Conservation (phyloP, 2,113 vertebrate species). For the Hyperopisus bebe region DNA sequence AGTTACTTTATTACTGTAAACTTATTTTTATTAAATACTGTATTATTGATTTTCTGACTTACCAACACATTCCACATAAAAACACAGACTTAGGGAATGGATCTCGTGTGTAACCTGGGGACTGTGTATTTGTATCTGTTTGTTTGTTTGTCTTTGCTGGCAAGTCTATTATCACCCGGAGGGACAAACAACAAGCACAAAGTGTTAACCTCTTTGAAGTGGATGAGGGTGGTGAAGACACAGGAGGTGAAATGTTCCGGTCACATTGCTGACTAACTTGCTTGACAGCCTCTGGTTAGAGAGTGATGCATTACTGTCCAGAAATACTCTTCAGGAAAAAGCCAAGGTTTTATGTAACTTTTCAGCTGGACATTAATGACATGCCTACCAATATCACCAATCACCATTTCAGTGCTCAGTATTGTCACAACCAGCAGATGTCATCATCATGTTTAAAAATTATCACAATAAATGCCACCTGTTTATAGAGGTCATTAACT, state of each 20-base stretch:
- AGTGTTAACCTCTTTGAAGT: not conserved
- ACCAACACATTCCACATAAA: not conserved
- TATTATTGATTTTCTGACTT: not conserved
- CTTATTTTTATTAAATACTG: not conserved
- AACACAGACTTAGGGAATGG: not conserved
- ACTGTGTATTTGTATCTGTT: not conserved
- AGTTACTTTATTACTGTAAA: not conserved
- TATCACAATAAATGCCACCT: no score
- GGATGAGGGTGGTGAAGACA: not conserved
- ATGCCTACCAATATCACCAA: not conserved
- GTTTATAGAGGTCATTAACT: no score
- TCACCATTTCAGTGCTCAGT: not conserved
- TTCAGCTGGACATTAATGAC: not conserved
- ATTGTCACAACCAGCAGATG: no score
- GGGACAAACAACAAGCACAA: not conserved
- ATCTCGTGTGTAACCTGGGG: not conserved
- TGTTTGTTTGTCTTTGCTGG: not conserved
- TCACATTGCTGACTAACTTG: not conserved
- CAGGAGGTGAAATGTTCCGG: not conserved
- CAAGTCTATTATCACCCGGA: not conserved
- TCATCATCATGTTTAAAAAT: no score
- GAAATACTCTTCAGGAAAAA: not conserved
- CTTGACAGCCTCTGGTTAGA: not conserved
- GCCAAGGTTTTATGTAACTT: not conserved
- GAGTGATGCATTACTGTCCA: not conserved